Evolutionary conservation across 2,113 vertebrate genomes (phyloP).

Genomic region (Lynx canadensis): DNA sequence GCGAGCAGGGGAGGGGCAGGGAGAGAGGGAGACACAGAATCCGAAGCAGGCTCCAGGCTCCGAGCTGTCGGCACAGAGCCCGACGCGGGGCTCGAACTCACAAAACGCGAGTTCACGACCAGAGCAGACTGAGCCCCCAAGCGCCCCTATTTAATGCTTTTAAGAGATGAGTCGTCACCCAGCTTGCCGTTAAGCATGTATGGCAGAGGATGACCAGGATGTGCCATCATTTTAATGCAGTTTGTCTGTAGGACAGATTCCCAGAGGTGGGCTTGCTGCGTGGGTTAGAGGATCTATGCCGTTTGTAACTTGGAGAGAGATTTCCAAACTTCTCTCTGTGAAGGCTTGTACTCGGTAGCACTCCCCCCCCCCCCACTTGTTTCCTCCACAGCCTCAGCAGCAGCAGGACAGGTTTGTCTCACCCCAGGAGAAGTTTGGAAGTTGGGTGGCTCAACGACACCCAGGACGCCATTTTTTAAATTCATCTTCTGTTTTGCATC

Average conservation of each 20-base stretch:
- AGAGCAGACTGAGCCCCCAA: too few relatives aligned
- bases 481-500: background rate
- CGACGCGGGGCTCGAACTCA: too few relatives aligned
- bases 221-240: background rate
- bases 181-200: background rate
- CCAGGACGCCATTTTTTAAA: background rate
- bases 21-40: too few relatives aligned
- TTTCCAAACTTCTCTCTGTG: background rate
- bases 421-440: background rate
- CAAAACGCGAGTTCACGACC: too few relatives aligned
- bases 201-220: background rate
- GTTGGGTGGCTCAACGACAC: background rate
- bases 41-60: too few relatives aligned
- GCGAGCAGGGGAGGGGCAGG: too few relatives aligned
- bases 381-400: background rate
- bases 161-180: too few relatives aligned
- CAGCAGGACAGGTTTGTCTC: background rate
- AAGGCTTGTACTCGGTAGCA: background rate
- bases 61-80: too few relatives aligned
- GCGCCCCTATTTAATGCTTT: background rate
- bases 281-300: background rate
- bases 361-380: background rate
- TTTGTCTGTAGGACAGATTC: background rate
- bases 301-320: background rate
- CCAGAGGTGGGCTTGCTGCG: background rate